Percentiles rank a stretch among this genome's conserved stretches.
Conservation (phyloP, 2,113 vertebrate genomes). For the Festucalex cinctus region DNA sequence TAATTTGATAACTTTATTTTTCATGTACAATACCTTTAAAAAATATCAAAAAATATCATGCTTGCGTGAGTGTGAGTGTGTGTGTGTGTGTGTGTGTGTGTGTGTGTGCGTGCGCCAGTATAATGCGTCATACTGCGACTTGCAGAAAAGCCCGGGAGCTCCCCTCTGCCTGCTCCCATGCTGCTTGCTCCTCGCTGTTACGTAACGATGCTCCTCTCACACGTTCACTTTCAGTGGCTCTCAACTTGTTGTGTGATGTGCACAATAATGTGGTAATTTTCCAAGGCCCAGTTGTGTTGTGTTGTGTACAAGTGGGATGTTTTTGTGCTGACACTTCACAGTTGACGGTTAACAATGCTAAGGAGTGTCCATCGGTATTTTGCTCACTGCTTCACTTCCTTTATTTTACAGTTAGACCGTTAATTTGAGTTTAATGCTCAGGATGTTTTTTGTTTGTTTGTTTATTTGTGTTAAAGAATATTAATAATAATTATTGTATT, state of each 20-base stretch:
- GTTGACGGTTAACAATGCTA: conserved; percentile 19
- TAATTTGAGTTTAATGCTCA: too few relatives aligned
- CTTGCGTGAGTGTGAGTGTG: conserved; percentile 32
- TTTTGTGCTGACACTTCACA: conserved; percentile 27
- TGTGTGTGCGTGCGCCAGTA: conserved; percentile 21
- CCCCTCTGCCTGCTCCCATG: conserved; percentile 60
- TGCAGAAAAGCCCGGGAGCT: conserved; percentile 59
- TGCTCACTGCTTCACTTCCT: conserved; percentile 18
- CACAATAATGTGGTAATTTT: conserved; percentile 14
- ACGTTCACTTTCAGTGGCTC: conserved; percentile 18
- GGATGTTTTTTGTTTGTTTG: too few relatives aligned
- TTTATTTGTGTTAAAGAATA: too few relatives aligned
- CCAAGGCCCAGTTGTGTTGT: background rate
- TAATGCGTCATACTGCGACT: conserved; percentile 64
- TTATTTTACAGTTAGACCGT: background rate
- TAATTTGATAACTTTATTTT: too few relatives aligned
- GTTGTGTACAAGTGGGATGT: conserved; percentile 21
- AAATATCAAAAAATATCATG: too few relatives aligned
- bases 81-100: conserved; percentile 26
- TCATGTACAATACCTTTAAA: too few relatives aligned
- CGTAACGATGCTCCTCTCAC: conserved; percentile 55
- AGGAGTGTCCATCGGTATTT: conserved; percentile 25
- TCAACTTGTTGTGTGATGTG: conserved; percentile 14
- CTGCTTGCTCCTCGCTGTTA: conserved; percentile 49
- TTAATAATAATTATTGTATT: too few relatives aligned